These are phyloP conservation scores for Rhinogobio ventralis DNA, from an alignment of 2,797 vertebrate genomes.

Conservation along the genomic window DNA sequence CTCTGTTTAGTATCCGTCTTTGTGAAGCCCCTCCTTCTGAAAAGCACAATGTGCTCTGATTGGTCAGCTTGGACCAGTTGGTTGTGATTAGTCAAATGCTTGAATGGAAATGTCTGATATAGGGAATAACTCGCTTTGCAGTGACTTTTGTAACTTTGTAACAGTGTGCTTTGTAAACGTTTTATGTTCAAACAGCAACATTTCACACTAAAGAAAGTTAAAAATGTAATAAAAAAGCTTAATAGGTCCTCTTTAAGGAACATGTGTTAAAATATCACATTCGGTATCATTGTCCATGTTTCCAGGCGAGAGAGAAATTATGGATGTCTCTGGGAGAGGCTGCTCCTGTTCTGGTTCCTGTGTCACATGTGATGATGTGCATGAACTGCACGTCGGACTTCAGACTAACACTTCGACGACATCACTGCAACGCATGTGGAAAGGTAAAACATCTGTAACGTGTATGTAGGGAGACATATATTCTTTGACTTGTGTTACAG, in stretches of 20 bases:
- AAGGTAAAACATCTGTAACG: constrained; percentile 79
- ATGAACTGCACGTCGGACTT: constrained; percentile 98
- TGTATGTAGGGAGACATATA: neutral
- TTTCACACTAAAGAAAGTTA: neutral
- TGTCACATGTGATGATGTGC: constrained; percentile 95
- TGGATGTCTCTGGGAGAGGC: constrained; percentile 91
- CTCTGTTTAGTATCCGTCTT: neutral
- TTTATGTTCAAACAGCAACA: neutral
- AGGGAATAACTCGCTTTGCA: neutral
- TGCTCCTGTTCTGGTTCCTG: constrained; percentile 89
- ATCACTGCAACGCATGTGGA: constrained; percentile 95
- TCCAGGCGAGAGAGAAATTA: constrained; percentile 89
- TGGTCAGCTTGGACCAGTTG: neutral
- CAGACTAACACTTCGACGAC: constrained; percentile 90
- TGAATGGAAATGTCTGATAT: neutral
- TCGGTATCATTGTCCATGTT: neutral
- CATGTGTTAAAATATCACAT: neutral
- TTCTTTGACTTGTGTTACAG: neutral
- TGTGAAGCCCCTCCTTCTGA: neutral
- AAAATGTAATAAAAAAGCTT: neutral
- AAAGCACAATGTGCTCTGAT: neutral
- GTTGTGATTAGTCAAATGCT: neutral
- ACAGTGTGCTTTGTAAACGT: neutral
- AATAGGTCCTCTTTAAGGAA: neutral
- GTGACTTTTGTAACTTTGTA: no score